Conservation (phyloP, 2,888 invertebrate genomes). For the Luffia ferchaultella region DNA sequence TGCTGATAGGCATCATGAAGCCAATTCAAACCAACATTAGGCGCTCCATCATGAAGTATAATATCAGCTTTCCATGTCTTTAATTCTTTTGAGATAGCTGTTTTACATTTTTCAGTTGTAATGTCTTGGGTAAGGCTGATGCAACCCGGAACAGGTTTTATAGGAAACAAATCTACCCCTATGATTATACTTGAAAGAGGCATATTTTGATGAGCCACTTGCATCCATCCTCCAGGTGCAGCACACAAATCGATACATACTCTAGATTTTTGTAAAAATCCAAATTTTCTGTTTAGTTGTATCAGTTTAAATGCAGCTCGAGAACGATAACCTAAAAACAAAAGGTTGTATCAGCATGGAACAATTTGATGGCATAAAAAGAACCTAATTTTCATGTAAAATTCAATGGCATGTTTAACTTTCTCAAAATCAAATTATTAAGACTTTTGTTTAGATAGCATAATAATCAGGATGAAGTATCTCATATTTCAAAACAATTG, state of each 20-base stretch:
- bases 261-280: constrained; percentile 93
- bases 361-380: too few relatives aligned
- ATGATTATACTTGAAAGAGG: constrained; percentile 94
- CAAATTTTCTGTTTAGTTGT: constrained; percentile 96
- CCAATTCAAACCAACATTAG: constrained; percentile 98
- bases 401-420: not conserved
- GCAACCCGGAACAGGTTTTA: constrained; percentile 86
- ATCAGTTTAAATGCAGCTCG: constrained; percentile 99
- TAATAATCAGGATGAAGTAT: too few relatives aligned
- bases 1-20: constrained; percentile 97
- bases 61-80: constrained; percentile 98
- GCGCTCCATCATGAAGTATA: constrained; percentile 97
- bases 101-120: constrained; percentile 92
- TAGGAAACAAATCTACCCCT: constrained; percentile 96
- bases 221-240: constrained; percentile 99
- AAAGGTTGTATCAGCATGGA: not conserved
- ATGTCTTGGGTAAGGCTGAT: constrained; percentile 94
- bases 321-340: constrained; percentile 85
- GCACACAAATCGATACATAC: constrained; percentile 99
- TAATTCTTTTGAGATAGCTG: constrained; percentile 82
- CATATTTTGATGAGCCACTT: constrained; percentile 97
- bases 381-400: not conserved
- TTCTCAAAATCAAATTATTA: not conserved
- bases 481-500: too few relatives aligned
- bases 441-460: too few relatives aligned